Evolutionary conservation across 35 echinoderm and acorn worm genomes (phyloP), one percentile per base, ranked within the genome.

Genomic region (Hemicentrotus pulcherrimus): DNA sequence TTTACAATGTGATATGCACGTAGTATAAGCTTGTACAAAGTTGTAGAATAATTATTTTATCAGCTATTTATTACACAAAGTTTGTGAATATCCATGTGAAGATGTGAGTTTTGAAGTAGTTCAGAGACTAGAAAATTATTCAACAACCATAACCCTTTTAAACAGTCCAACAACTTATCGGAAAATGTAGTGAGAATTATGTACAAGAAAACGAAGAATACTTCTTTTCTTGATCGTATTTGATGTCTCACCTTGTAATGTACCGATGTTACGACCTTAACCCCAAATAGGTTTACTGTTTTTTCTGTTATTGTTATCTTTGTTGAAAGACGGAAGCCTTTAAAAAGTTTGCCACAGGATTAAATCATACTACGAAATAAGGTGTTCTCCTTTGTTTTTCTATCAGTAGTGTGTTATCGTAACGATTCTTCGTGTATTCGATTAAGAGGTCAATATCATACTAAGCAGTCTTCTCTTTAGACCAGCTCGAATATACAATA

Each of bases 1-100:
- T 78, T 28, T n/a, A n/a, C 7, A 28, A 78, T n/a, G 22, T 78
- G 65, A 0, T 4, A 22, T 78, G 28, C 28, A 78, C n/a, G 22
- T 78, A 78, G 65, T 78, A 78, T 78, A 78, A n/a, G 22, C 65
- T 55, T 78, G 65, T 78, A 78, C 8, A 78, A 30, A 78, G 65
- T 78, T 78, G 65, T 78, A 78, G 65, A 78, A 78, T 78, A 78
- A 78, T 78, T 28, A 78, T 78, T 78, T 78, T 78, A 78, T 78
- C 65, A 78, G 22, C 65, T 78, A 78, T 78, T 78, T 78, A 78
- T 78, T 78, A 78, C 65, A 78, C 19, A 78, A 78, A 4, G 50
- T 55, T 55, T 78, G 28, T 78, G 65, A 78, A 78, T 78, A 78
- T 28, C 65, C 22, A n/a, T 22, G 65, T 78, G 28, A 78, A 78